Base-by-base conservation (phyloP, 2,888 invertebrate species). In the Caenorhabditis sp. region DNA sequence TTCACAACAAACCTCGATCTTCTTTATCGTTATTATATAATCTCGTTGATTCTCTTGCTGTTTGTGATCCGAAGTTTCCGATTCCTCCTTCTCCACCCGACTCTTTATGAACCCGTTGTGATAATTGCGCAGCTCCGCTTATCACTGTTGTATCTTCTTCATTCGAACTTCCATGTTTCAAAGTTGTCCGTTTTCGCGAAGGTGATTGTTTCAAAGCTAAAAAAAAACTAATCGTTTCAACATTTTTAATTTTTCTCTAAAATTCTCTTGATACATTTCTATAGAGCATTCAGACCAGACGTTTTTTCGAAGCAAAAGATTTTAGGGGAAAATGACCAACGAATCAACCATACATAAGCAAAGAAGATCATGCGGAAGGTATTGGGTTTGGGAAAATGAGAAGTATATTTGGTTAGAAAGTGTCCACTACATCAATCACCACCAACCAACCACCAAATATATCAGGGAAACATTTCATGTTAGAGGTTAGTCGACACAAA, bases 141-240 rank as follows among this genome's bases (percentile, higher is more conserved):
- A 61, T 26, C 0, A 63, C 36, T 14, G 50, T 59, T 17, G 59
- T 12, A 21, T 73, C 73, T 17, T 73, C 73, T 36, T 74, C 73
- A 27, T 67, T 38, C 20, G 59, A 59, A 10, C 60, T 60, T n/a
- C 69, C 66, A 53, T 53, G 50, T 63, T 74, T 74, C 50, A 69
- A 10, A 65, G 63, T 67, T 20, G 31, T 61, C 17, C 81, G 65
- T 50, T 79, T 73, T 43, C 82, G 76, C 20, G 81, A 82, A 17
- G 84, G 84, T 26, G 82, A 82, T 53, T 79, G 77, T 72, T 82
- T 83, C 52, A 84, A 63, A 12, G 84, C 84, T 84, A 73, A 76
- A 84, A 83, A 66, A 23, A 5, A 31, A 31, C 4, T 31, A 10
- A 31, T 31, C 4, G 10, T 7, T 31, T 31, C 31, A 31, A n/a